Conservation (phyloP, 1,140 invertebrate species). For the Drosophila erecta region DNA sequence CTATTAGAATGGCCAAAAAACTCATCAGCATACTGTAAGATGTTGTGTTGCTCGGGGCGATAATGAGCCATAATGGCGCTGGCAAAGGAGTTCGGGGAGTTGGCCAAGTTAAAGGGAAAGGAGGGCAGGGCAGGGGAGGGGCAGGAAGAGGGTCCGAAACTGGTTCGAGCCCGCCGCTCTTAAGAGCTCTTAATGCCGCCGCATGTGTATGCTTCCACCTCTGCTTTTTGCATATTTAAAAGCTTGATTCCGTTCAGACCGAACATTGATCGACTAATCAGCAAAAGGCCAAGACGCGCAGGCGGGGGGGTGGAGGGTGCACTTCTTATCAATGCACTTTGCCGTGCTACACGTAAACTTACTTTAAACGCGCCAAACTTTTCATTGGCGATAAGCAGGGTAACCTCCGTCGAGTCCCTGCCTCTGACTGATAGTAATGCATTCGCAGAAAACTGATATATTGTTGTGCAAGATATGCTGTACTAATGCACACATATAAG, state of each 20-base stretch:
- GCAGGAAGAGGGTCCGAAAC: slow-evolving; percentile 35
- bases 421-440: slow-evolving; percentile 26
- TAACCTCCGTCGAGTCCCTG: slow-evolving; percentile 21
- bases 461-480: neutral
- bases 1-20: slow-evolving; percentile 75
- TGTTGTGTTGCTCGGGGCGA: slow-evolving; percentile 75
- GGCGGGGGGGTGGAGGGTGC: slow-evolving; percentile 15
- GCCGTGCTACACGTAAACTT: slow-evolving; percentile 79
- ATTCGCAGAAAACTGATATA: neutral
- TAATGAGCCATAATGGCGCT: slow-evolving; percentile 84
- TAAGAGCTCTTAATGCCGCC: slow-evolving; percentile 62
- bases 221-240: slow-evolving; percentile 76
- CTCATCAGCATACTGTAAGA: slow-evolving; percentile 84
- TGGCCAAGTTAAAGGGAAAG: too few relatives aligned
- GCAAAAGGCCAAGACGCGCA: slow-evolving; percentile 50
- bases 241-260: slow-evolving; percentile 55
- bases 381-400: slow-evolving; percentile 56
- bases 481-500: too few relatives aligned
- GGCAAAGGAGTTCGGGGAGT: slow-evolving; percentile 13
- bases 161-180: slow-evolving; percentile 49
- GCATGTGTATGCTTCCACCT: slow-evolving; percentile 10
- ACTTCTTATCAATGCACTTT: slow-evolving; percentile 77
- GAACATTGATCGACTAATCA: slow-evolving; percentile 74
- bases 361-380: slow-evolving; percentile 76
- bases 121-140: neutral